Percentiles rank a stretch among this genome's conserved stretches.
Conservation (phyloP, 2,113 vertebrate genomes). For the Phrynocephalus versicolor region DNA sequence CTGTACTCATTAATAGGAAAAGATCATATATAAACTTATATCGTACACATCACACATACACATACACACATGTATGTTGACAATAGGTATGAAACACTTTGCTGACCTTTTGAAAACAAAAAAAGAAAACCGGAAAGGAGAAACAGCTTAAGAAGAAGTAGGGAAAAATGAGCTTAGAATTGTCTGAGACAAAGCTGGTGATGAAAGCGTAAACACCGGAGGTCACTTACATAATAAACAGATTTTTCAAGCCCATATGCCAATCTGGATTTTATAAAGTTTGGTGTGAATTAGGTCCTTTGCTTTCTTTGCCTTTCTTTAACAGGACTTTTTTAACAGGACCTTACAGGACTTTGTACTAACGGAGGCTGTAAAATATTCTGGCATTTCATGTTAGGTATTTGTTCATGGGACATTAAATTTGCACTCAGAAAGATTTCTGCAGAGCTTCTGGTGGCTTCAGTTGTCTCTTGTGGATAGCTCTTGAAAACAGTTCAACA, state of each 20-base stretch:
- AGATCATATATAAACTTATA: not conserved
- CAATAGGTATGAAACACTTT: not conserved
- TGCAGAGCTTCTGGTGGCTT: no score
- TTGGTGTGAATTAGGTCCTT: not conserved
- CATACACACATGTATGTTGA: not conserved
- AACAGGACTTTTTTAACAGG: not conserved
- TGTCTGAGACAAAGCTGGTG: not conserved
- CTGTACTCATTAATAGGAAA: not conserved
- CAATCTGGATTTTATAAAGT: not conserved
- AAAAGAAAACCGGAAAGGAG: not conserved
- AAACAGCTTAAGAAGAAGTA: not conserved
- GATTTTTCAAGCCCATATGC: not conserved
- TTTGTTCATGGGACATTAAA: not conserved
- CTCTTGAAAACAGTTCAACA: no score
- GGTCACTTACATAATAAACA: not conserved
- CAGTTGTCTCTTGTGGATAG: no score
- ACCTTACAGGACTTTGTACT: not conserved
- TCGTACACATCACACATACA: no score
- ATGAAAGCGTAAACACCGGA: not conserved
- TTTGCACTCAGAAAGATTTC: no score
- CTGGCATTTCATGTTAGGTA: not conserved
- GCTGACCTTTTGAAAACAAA: not conserved
- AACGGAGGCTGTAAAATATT: not conserved
- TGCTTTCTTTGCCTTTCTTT: not conserved
- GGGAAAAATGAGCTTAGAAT: no score